Conservation (phyloP, 2,888 invertebrate genomes). For the Clivina fossor region DNA sequence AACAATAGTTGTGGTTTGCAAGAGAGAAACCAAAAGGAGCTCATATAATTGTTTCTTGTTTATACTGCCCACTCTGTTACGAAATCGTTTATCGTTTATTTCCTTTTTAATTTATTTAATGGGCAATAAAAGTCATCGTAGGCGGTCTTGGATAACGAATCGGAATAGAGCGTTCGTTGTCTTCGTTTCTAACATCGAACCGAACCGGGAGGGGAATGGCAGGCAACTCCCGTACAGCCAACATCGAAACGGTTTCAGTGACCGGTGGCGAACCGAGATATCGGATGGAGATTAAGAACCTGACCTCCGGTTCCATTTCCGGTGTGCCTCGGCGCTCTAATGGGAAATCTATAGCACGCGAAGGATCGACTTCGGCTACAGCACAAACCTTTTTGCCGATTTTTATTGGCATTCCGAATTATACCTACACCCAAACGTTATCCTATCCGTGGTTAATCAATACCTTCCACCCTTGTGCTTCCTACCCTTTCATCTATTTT, state of each 20-base stretch:
- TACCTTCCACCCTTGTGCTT: constrained; percentile 6
- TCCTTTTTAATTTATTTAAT: constrained; percentile 35
- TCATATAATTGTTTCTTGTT: constrained; percentile 34
- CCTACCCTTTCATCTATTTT: neutral
- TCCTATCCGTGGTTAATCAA: constrained; percentile 20
- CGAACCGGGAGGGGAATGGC: too few species aligned
- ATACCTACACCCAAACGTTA: too few species aligned
- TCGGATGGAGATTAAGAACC: constrained; percentile 27
- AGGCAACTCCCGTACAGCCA: too few species aligned
- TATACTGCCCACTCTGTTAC: constrained; percentile 29
- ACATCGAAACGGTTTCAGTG: constrained; percentile 12
- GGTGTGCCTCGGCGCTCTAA: constrained; percentile 5
- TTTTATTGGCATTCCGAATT: constrained; percentile 25
- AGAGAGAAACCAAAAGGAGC: too few species aligned
- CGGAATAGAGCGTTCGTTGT: constrained; percentile 25
- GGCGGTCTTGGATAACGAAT: constrained; percentile 28
- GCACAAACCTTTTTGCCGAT: constrained; percentile 18
- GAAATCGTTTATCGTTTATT: constrained; percentile 33
- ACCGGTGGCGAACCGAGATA: constrained; percentile 10
- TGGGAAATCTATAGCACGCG: constrained; percentile 30
- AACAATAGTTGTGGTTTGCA: too few species aligned
- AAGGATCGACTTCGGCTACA: constrained; percentile 14
- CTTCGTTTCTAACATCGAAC: too few species aligned
- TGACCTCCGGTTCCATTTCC: constrained; percentile 16
- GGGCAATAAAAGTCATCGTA: constrained; percentile 33